Percentiles rank a stretch among this genome's conserved stretches.
phyloP scores from a whole-genome alignment of 2,113 vertebrate genomes.

The Butorides virescens region DNA sequence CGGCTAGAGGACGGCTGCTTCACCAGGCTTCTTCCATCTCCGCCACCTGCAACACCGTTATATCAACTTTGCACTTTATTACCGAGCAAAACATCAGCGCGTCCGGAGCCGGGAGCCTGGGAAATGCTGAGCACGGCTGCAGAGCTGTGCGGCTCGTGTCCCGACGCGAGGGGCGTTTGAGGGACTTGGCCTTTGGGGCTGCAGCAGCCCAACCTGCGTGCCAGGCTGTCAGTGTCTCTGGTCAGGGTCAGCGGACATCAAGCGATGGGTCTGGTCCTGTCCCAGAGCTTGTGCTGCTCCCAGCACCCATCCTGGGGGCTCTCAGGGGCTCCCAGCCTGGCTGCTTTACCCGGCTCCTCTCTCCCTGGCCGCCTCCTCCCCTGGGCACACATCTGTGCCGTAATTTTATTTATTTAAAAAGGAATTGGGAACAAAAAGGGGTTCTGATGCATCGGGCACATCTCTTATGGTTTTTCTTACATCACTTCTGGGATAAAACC shows the following conservation, averaged over 20 bases:
- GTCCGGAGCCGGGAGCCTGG: background rate
- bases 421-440: background rate
- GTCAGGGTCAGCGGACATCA: background rate
- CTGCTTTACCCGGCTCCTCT: background rate
- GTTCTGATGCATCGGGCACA: background rate
- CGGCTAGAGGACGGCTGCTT: background rate
- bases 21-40: background rate
- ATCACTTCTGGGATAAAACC: background rate
- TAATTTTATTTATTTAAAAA: background rate
- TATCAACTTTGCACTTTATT: background rate
- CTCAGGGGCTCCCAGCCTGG: background rate
- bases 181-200: background rate
- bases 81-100: accelerated
- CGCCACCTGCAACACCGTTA: too few relatives aligned
- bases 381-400: accelerated
- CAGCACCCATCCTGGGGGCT: background rate
- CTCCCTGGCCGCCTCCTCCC: background rate
- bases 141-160: background rate
- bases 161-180: background rate
- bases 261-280: background rate
- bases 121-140: too few relatives aligned
- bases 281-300: background rate
- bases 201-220: too few relatives aligned
- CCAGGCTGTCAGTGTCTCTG: background rate
- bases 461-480: background rate